These are phyloP conservation scores for Cichladusa arquata DNA, from an alignment of 2,113 vertebrate species.

Conservation along the genomic window DNA sequence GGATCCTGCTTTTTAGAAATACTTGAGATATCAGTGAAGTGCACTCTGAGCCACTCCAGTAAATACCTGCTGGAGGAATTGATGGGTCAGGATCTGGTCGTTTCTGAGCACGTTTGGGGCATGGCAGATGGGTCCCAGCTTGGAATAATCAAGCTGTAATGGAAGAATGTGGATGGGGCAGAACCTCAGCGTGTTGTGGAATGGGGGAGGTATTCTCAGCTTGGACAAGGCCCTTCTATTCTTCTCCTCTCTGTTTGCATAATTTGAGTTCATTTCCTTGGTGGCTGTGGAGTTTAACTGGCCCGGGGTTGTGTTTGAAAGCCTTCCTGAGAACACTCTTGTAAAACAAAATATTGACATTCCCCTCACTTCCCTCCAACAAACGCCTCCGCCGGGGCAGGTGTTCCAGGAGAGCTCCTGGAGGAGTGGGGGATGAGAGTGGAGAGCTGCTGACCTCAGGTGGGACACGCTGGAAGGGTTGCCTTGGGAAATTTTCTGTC, in stretches of 20 bases:
- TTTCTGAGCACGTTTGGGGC: not conserved
- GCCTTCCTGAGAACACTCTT: not conserved
- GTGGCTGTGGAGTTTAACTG: not conserved
- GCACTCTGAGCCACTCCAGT: slow-evolving; percentile 9
- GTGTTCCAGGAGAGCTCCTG: not conserved
- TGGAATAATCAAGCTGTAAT: slow-evolving; percentile 11
- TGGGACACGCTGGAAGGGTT: not conserved
- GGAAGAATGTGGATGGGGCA: slow-evolving; percentile 31
- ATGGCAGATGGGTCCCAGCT: slow-evolving; percentile 12
- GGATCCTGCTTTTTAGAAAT: not conserved
- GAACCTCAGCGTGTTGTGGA: not conserved
- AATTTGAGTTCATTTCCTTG: not conserved
- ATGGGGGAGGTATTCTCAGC: slow-evolving; percentile 3
- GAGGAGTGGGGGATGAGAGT: fast-evolving
- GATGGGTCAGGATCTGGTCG: not conserved
- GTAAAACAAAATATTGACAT: not conserved
- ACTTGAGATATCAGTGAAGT: not conserved
- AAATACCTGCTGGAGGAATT: slow-evolving; percentile 4
- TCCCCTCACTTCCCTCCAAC: not conserved
- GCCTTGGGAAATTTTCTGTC: not conserved
- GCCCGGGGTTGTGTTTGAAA: not conserved
- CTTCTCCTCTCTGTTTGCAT: slow-evolving; percentile 55
- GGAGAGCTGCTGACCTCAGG: not conserved
- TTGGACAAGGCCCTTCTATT: slow-evolving; percentile 49
- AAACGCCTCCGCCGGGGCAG: not conserved